Conservation (phyloP, 2,113 vertebrate genomes). For the Chaetura pelagica region DNA sequence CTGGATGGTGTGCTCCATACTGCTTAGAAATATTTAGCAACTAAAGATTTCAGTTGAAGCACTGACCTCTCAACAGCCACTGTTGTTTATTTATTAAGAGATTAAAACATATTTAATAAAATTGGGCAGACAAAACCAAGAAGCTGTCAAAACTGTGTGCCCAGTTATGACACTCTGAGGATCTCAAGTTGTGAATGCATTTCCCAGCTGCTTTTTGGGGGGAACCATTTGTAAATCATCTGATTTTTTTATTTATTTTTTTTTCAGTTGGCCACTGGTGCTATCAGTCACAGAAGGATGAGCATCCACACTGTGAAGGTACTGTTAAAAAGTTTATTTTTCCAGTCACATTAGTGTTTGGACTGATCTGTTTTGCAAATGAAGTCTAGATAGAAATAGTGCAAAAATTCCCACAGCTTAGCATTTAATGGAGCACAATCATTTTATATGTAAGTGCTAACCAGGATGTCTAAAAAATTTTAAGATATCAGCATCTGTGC, state of each 20-base stretch:
- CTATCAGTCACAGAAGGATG: slow-evolving; percentile 43
- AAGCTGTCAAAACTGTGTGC: neutral
- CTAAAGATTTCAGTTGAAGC: neutral
- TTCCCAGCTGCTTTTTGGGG: neutral
- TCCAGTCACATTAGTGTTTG: neutral
- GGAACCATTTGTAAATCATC: neutral
- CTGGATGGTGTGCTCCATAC: neutral
- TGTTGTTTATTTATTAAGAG: neutral
- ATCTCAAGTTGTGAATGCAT: neutral
- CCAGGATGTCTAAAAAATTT: neutral
- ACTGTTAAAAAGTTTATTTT: neutral
- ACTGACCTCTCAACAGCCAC: neutral
- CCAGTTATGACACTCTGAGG: neutral
- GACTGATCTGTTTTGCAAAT: neutral
- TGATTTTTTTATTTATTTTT: neutral
- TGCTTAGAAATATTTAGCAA: too few relatives aligned
- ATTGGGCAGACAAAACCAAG: neutral
- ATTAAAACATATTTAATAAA: neutral
- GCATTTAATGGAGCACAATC: neutral
- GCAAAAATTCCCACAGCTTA: neutral
- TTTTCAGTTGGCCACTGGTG: slow-evolving; percentile 40
- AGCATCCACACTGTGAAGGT: slow-evolving; percentile 9
- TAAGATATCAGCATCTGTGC: neutral
- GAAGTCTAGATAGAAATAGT: neutral
- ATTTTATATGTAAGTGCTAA: neutral